Base-by-base conservation (phyloP, 2,113 vertebrate species). In the Mugil cephalus region DNA sequence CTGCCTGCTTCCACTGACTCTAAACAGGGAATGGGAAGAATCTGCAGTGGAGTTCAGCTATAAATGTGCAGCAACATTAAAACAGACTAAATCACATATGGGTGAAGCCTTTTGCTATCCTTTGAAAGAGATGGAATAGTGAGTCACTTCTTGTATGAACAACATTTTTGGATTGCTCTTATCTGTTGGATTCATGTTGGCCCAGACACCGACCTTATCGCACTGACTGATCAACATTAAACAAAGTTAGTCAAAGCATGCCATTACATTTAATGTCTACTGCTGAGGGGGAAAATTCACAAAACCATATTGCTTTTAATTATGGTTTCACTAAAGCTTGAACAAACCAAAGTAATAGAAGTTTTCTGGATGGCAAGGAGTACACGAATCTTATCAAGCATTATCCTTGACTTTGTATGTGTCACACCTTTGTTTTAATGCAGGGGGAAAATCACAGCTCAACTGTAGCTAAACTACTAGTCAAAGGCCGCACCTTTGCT, bases 401-500 rank as follows among this genome's bases (percentile, higher is more conserved):
- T 40, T 58, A 36, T 50, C 18, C 10, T 18, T n/a, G 30, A 46
- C 2, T 68, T 10, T 19, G 12, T n/a, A 8, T 45, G 43, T 45
- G 14, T 45, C 13, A 43, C 43, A n/a, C 4, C 11, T 42, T n/a
- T 45, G 5, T 45, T 4, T 45, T 2, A n/a, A 6, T 55, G 12
- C 40, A 56, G 30, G 15, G 8, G 24, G 21, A 7, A 36, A 46
- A 2, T 30, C 24, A 46, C 30, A 56, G 24, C 40, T 68, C 7
- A 30, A 24, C 2, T 69, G 18, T 48, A 58, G 21, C 17, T 69
- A 34, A 69, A 6, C 21, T 38, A 47, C 30, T 54, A 34, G 43
- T 65, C 70, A 74, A 43, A 50, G 3, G 65, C 18, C 40, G 48
- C 42, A 69, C 40, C 64, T 54, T 15, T 42, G 4, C 8, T 4